These are phyloP conservation scores for Tribolium madens DNA, from an alignment of 1,140 invertebrate species.

Conservation along the genomic window DNA sequence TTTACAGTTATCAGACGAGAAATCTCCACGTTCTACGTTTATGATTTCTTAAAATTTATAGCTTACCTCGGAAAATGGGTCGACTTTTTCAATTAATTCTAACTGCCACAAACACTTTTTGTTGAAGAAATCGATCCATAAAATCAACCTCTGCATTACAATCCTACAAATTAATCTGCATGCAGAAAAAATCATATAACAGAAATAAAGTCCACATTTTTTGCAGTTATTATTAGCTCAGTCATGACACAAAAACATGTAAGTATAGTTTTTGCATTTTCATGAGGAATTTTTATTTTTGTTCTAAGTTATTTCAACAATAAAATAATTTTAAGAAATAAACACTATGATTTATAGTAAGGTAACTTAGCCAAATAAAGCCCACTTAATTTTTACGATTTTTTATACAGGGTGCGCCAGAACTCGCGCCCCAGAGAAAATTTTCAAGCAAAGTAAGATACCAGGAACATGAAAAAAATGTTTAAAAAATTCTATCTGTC, in stretches of 20 bases:
- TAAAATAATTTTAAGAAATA: too few relatives aligned
- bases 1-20: neutral
- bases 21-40: neutral
- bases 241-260: neutral
- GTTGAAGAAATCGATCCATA: neutral
- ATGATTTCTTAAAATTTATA: slow-evolving; percentile 17
- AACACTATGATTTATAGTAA: too few relatives aligned
- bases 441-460: too few relatives aligned
- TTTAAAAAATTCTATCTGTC: too few relatives aligned
- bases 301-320: too few relatives aligned
- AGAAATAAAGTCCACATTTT: neutral
- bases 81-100: slow-evolving; percentile 33
- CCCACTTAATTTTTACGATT: too few relatives aligned
- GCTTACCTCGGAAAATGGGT: neutral
- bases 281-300: too few relatives aligned
- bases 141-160: neutral
- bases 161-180: neutral
- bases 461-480: too few relatives aligned
- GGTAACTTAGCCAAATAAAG: too few relatives aligned
- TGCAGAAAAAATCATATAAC: neutral
- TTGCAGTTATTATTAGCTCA: neutral
- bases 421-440: too few relatives aligned
- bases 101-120: slow-evolving; percentile 18
- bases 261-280: too few relatives aligned
- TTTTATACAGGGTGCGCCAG: too few relatives aligned